Evolutionary conservation across 2,888 invertebrate genomes (phyloP).

Genomic region (Sphinx pinastri): DNA sequence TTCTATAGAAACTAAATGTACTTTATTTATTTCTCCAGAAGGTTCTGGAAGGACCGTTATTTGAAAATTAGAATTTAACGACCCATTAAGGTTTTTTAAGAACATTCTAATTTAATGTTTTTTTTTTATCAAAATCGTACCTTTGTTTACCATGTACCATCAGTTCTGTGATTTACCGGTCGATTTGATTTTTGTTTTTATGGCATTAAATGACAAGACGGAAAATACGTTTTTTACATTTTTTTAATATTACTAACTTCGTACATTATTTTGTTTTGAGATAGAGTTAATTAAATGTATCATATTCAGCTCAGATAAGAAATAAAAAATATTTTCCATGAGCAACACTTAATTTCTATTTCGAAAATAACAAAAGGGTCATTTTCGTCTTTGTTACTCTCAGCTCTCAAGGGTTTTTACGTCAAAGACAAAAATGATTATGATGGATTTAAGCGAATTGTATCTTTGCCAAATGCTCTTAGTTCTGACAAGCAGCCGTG

Average conservation of each 20-base stretch:
- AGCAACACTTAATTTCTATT: not conserved
- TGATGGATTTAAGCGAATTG: conserved; percentile 13
- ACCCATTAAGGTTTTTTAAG: no score
- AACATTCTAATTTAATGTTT: no score
- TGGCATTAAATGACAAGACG: no score
- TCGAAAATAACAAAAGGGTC: not conserved
- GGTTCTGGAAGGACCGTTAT: conserved; percentile 1
- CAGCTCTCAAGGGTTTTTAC: not conserved
- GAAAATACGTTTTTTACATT: not conserved
- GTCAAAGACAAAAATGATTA: conserved; percentile 17
- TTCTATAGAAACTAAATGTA: not conserved
- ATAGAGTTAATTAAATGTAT: no score
- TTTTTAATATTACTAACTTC: no score
- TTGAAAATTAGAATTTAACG: no score
- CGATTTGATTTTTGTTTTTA: no score
- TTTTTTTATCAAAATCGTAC: no score
- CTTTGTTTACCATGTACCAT: no score
- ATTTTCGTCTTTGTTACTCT: conserved; percentile 4
- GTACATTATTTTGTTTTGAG: no score
- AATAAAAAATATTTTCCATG: not conserved
- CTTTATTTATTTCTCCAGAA: not conserved
- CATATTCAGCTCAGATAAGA: no score
- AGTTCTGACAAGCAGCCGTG: conserved; percentile 18
- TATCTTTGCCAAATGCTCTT: conserved; percentile 1
- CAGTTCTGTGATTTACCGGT: no score